These are phyloP conservation scores for Scaptomyza graminum DNA, from an alignment of 1,140 invertebrate species.

Conservation along the genomic window DNA sequence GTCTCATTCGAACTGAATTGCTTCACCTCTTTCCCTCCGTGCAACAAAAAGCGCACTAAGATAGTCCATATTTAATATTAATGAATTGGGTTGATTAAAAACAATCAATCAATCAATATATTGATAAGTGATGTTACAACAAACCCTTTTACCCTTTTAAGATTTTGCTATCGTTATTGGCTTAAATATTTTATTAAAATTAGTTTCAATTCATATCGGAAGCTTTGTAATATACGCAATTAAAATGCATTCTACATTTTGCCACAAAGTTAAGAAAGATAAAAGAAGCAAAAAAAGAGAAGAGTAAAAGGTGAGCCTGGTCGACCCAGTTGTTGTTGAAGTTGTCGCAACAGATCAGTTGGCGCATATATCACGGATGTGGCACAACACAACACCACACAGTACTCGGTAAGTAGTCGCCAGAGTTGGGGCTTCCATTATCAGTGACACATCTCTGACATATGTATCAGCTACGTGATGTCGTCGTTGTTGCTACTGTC, in stretches of 20 bases:
- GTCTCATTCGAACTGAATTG: too few relatives aligned
- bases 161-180: too few relatives aligned
- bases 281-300: not conserved
- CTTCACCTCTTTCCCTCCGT: too few relatives aligned
- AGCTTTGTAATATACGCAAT: not conserved
- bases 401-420: not conserved
- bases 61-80: too few relatives aligned
- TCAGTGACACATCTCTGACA: constrained; percentile 20
- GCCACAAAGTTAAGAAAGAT: not conserved
- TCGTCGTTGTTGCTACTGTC: not conserved
- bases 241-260: not conserved
- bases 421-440: not conserved
- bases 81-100: too few relatives aligned
- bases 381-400: not conserved
- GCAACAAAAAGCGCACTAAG: too few relatives aligned
- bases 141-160: too few relatives aligned
- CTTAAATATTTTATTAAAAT: too few relatives aligned
- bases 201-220: not conserved
- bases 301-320: not conserved
- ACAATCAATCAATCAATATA: too few relatives aligned
- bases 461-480: constrained; percentile 24
- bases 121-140: too few relatives aligned
- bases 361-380: constrained; percentile 14
- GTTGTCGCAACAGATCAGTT: constrained; percentile 16
- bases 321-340: constrained; percentile 5